These are phyloP conservation scores for Rhopalosiphum padi DNA, from an alignment of 1,140 invertebrate species.

Conservation along the genomic window DNA sequence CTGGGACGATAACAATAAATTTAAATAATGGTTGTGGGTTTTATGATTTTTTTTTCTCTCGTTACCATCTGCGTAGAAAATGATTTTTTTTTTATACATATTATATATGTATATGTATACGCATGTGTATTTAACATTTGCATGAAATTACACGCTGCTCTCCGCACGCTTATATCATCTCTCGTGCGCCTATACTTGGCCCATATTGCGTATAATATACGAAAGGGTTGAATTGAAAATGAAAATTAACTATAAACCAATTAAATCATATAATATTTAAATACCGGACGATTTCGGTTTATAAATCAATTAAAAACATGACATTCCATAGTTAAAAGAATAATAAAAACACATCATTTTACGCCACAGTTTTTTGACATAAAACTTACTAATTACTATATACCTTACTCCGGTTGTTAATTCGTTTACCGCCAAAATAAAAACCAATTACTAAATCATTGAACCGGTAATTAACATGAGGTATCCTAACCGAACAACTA, in stretches of 20 bases:
- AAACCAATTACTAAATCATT: neutral
- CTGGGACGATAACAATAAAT: conserved; percentile 47
- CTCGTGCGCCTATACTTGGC: neutral
- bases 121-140: conserved; percentile 25
- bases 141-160: conserved; percentile 3
- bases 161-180: neutral
- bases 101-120: neutral
- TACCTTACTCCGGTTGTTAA: neutral
- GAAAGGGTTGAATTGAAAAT: conserved; percentile 44
- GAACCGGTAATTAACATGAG: neutral
- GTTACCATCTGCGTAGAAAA: conserved; percentile 51
- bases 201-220: neutral
- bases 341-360: neutral
- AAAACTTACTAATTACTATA: neutral
- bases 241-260: conserved; percentile 38
- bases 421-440: neutral
- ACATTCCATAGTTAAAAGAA: neutral
- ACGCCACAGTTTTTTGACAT: neutral
- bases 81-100: conserved; percentile 34
- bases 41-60: conserved; percentile 41
- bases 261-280: conserved; percentile 36
- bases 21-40: conserved; percentile 54
- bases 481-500: neutral
- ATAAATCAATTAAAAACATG: conserved; percentile 36
- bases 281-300: neutral